Base-by-base conservation (phyloP, 1,140 invertebrate genomes). In the Acyrthosiphon pisum region DNA sequence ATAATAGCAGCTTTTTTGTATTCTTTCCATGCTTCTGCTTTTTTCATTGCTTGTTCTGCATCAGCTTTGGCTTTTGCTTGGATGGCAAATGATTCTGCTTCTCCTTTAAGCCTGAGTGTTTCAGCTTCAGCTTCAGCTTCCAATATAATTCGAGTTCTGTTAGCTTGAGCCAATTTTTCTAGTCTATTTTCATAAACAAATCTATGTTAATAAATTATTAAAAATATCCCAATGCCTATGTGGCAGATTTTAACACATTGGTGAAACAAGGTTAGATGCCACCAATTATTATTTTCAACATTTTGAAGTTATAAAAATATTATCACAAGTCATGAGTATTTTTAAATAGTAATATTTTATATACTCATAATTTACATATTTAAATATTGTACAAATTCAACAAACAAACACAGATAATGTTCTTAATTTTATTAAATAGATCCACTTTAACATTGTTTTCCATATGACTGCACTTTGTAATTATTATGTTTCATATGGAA, bases 101-200 rank as follows among this genome's bases (percentile, higher is more conserved):
- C 98, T 22, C 98, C 98, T 92, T 97, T 96, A 92, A 97, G 96
- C 95, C 96, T 96, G 41, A 99, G 96, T 26, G 98, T 97, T 96
- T 99, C 98, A 23, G 99, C 97, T 95, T 99, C 98, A 0, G 98
- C 99, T 95, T 99, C 98, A 14, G 99, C 99, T 95, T 99, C 99
- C 94, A 97, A 94, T 23, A 99, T 97, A 1, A 98, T 96, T 94
- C 97, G 96, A 94, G 97, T 96, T 94, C 97, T 96, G 95, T 99
- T 98, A 23, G 98, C 99, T 95, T 99, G 98, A 18, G 99, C 98
- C 89, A 99, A 95, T 95, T 99, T 99, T 95, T 99, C 98, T 94
- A 99, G 95, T 94, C 97, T 97, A 94, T 94, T 96, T 94, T 93
- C 26, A n/a, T 50, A 37, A 88, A 50, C 22, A 50, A 35, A 88